Percentiles rank a stretch among this genome's conserved stretches.
Conservation (phyloP, 2,113 vertebrate species). For the Triplophysa dalaica region DNA sequence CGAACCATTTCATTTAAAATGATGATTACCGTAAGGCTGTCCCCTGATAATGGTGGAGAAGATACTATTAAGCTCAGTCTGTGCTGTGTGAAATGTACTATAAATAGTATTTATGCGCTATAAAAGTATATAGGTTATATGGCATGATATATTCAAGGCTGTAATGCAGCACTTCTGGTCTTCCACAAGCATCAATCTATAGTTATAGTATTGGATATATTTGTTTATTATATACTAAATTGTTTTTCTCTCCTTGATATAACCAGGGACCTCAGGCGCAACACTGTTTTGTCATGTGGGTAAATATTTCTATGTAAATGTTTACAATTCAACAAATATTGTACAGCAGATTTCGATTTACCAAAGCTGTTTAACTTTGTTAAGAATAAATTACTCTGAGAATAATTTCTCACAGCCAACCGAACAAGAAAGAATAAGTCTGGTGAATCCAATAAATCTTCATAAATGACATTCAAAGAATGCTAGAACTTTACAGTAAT, state of each 20-base stretch:
- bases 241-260: not conserved
- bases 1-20: not conserved
- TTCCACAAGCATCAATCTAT: no score
- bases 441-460: constrained; percentile 20
- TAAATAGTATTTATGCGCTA: not conserved
- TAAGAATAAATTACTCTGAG: not conserved
- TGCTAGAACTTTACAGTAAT: not conserved
- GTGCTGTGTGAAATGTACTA: not conserved
- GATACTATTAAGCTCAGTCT: not conserved
- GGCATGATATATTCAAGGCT: not conserved
- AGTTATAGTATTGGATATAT: not conserved
- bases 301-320: not conserved
- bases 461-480: not conserved
- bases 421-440: not conserved
- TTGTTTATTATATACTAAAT: not conserved
- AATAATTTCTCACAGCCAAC: not conserved
- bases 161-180: no score
- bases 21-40: not conserved
- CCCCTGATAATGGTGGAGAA: not conserved
- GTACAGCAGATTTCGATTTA: not conserved
- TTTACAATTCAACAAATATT: not conserved
- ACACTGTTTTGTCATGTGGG: not conserved
- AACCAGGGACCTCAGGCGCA: no score
- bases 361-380: not conserved
- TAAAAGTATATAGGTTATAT: not conserved